Evolutionary conservation across 2,888 invertebrate genomes (phyloP).

Genomic region (Tinea pellionella): DNA sequence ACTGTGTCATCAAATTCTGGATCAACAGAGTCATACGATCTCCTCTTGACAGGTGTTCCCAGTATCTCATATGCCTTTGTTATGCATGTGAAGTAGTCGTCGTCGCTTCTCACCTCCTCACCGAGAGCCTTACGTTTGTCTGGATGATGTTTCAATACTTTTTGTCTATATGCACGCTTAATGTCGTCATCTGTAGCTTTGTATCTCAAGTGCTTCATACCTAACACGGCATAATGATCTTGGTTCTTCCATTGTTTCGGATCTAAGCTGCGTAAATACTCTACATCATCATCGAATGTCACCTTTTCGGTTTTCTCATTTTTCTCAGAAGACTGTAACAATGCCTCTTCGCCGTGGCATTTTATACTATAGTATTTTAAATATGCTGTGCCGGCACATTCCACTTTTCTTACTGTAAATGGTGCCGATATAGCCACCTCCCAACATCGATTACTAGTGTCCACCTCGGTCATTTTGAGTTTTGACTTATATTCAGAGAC

Average conservation of each 20-base stretch:
- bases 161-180: conserved; percentile 88
- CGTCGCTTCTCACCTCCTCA: conserved; percentile 87
- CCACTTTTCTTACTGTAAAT: conserved; percentile 48
- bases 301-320: conserved; percentile 56
- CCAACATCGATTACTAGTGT: conserved; percentile 33
- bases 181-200: conserved; percentile 93
- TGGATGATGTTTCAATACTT: conserved; percentile 91
- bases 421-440: conserved; percentile 45
- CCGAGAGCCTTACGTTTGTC: conserved; percentile 95
- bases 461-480: conserved; percentile 45
- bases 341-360: conserved; percentile 58
- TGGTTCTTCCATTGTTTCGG: conserved; percentile 98
- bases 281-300: conserved; percentile 77
- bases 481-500: conserved; percentile 24
- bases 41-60: conserved; percentile 82
- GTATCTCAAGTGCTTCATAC: conserved; percentile 84
- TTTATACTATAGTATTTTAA: conserved; percentile 60
- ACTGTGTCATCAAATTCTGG: conserved; percentile 91
- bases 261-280: conserved; percentile 87
- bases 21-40: conserved; percentile 97
- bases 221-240: conserved; percentile 96
- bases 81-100: conserved; percentile 98
- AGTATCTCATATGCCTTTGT: conserved; percentile 95
- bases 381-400: conserved; percentile 64
- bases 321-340: conserved; percentile 46